A percentile compares a stretch with the other conserved stretches of the same genome.
phyloP scores from a whole-genome alignment of 2,797 vertebrate genomes.

The Balearica regulorum region DNA sequence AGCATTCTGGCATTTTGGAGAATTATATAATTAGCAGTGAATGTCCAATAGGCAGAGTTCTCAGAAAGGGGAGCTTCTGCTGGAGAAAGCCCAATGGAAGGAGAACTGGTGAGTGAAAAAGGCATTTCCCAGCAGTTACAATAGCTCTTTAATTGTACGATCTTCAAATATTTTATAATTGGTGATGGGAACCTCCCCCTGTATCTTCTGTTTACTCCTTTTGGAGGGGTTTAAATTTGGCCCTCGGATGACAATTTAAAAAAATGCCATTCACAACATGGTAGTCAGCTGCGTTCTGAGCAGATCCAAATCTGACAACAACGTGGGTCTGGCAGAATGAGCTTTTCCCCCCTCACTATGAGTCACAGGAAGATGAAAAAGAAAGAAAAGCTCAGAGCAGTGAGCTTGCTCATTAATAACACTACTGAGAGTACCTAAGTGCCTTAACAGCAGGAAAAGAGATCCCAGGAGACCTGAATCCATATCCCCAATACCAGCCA shows the following conservation, averaged over 20 bases:
- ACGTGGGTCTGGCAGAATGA: not conserved
- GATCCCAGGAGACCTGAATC: not conserved
- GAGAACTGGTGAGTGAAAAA: not conserved
- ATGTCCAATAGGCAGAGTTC: not conserved
- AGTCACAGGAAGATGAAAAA: not conserved
- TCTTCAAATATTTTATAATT: not conserved
- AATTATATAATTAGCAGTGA: not conserved
- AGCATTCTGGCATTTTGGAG: not conserved
- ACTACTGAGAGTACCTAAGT: not conserved
- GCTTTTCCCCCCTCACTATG: not conserved
- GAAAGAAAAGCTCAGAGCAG: not conserved
- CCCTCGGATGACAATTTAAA: not conserved
- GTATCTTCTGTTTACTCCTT: not conserved
- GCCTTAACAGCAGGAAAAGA: not conserved
- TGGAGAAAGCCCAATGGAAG: not conserved
- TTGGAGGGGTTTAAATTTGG: not conserved
- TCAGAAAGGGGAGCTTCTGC: not conserved
- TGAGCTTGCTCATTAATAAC: not conserved
- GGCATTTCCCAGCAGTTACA: not conserved
- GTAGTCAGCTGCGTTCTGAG: not conserved
- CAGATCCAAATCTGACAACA: not conserved
- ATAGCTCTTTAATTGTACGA: accelerated
- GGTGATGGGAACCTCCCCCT: not conserved
- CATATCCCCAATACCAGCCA: not conserved
- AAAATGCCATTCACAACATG: not conserved